A percentile compares a stretch with the other conserved stretches of the same genome.
Evolutionary conservation across 1,140 invertebrate species (phyloP).

Genomic region (Archivesica marissinica): DNA sequence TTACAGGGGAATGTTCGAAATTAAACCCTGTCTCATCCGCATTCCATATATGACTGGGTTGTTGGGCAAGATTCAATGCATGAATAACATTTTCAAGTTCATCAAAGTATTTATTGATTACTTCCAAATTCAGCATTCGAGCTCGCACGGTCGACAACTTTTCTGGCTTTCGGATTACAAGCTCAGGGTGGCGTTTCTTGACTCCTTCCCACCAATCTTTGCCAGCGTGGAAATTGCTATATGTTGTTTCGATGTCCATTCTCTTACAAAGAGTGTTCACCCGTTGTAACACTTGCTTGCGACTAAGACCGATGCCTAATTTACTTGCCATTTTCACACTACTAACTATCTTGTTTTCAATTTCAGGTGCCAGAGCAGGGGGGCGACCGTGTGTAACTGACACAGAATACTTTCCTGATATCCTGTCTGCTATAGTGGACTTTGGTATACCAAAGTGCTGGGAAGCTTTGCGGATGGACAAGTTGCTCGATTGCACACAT

Average conservation of each 20-base stretch:
- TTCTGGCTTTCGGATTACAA: constrained; percentile 58
- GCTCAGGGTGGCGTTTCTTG: constrained; percentile 46
- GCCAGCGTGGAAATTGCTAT: constrained; percentile 46
- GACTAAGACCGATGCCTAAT: constrained; percentile 38
- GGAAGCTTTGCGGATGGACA: constrained; percentile 50
- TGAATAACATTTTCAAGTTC: not conserved
- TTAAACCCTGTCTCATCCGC: not conserved
- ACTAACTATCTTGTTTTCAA: constrained; percentile 56
- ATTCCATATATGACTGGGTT: constrained; percentile 22
- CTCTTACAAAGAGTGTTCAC: constrained; percentile 37
- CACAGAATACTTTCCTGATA: constrained; percentile 25
- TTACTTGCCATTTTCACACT: constrained; percentile 4
- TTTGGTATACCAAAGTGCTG: constrained; percentile 43
- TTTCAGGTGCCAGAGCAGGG: constrained; percentile 25
- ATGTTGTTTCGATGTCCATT: constrained; percentile 33
- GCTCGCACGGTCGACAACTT: constrained; percentile 45
- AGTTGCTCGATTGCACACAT: constrained; percentile 24
- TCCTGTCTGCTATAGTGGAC: constrained; percentile 51
- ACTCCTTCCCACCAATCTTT: constrained; percentile 61
- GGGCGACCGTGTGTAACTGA: constrained; percentile 19
- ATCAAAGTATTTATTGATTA: constrained; percentile 47
- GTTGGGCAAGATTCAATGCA: not conserved
- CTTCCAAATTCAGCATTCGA: constrained; percentile 51
- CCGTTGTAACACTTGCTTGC: constrained; percentile 46
- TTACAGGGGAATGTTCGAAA: constrained; percentile 11